Base-by-base conservation (phyloP, 2,888 invertebrate genomes). In the Synergus japonicus region DNA sequence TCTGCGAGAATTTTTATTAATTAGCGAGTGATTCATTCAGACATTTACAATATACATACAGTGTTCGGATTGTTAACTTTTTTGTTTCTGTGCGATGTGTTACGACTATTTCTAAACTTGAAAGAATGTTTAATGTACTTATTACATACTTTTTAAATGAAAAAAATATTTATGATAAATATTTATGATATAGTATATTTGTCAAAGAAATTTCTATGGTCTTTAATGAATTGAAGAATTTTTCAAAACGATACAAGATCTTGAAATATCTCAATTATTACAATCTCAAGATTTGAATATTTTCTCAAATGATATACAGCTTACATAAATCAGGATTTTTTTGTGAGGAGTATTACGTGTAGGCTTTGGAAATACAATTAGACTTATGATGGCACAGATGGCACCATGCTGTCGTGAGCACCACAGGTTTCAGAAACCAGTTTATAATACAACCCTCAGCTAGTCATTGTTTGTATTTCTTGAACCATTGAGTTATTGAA, bases 401-500 rank as follows among this genome's bases (percentile, higher is more conserved):
- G 73, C 15, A 73, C 49, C 73, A 46, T 73, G 73, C 73, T 49
- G 73, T 54, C 54, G 37, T 15, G 54, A 73, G 49, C 73, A 54
- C 67, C 67, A 69, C 46, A 46, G 67, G 67, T 46, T 44, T 22
- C 46, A 73, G 54, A 73, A 73, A 73, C 73, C 73, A 73, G 73
- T 73, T 73, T 73, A 73, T 49, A 73, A 54, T 73, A 37, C 22
- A 73, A 41, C 37, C 54, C 73, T 73, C 29, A 46, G 69, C 69
- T n/a, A 73, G 73, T 73, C 73, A 73, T 73, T 73, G 73, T 73
- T 73, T 54, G 73, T 54, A 73, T 37, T 73, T 73, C 73, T 37
- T 37, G 22, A 29, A 49, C 73, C 29, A 44, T 44, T 44, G 43
- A 4, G 67, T 18, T 67, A 67, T 67, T 22, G 15, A 37, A 54